A percentile compares a stretch with the other conserved stretches of the same genome.
These are phyloP conservation scores for Chymomyza caudatula DNA, from an alignment of 2,888 invertebrate genomes.

Conservation along the genomic window DNA sequence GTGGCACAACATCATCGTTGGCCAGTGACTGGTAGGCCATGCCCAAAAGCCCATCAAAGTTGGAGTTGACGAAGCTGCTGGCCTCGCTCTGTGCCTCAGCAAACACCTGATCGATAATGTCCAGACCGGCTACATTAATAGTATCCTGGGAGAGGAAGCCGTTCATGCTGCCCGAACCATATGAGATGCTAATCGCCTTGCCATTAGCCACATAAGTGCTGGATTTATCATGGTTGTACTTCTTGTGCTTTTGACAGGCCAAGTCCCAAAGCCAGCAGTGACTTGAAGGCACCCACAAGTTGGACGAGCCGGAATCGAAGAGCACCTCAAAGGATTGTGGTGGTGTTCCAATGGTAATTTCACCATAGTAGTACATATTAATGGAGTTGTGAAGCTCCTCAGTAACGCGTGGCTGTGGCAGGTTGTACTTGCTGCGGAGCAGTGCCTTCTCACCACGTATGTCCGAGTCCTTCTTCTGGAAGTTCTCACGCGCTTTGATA, in stretches of 20 bases:
- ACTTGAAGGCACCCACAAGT: constrained; percentile 84
- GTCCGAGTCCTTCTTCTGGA: constrained; percentile 20
- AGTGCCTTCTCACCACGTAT: constrained; percentile 32
- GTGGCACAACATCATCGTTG: constrained; percentile 91
- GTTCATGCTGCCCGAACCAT: constrained; percentile 83
- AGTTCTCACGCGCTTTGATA: constrained; percentile 34
- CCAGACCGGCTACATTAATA: constrained; percentile 84
- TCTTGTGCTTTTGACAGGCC: constrained; percentile 94
- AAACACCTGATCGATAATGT: constrained; percentile 89
- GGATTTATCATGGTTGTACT: constrained; percentile 92
- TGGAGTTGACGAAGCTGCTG: constrained; percentile 93
- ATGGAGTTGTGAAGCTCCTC: constrained; percentile 47
- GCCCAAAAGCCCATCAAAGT: constrained; percentile 98
- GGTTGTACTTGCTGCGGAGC: constrained; percentile 39
- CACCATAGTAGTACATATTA: constrained; percentile 55
- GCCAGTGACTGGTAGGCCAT: constrained; percentile 92
- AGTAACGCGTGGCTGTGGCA: neutral
- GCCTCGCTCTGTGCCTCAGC: constrained; percentile 95
- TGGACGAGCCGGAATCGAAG: constrained; percentile 85
- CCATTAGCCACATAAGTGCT: constrained; percentile 90
- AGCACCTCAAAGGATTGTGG: constrained; percentile 94
- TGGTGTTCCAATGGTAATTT: constrained; percentile 91
- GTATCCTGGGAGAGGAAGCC: constrained; percentile 70
- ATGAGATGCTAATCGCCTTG: constrained; percentile 91
- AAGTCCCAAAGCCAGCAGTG: constrained; percentile 80